Conservation (phyloP, 92 coral and sea anemone species). For the Heteractis magnifica region DNA sequence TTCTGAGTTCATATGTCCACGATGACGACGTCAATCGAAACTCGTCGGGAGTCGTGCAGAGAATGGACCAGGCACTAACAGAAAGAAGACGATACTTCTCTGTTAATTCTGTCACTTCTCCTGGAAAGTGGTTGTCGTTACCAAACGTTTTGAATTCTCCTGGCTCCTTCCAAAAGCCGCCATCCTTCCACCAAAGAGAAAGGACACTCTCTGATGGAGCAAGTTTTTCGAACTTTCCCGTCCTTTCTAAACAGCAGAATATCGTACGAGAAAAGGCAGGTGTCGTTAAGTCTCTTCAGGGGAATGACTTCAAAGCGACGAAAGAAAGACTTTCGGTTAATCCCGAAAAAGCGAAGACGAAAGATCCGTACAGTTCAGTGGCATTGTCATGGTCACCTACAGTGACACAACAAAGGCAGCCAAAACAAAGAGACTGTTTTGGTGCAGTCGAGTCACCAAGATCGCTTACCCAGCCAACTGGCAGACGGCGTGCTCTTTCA, state of each 20-base stretch:
- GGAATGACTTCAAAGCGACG: neutral
- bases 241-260: neutral
- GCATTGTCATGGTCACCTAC: neutral
- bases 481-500: neutral
- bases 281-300: too few relatives aligned
- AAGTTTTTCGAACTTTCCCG: neutral
- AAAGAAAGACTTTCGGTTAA: neutral
- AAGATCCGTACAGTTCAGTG: neutral
- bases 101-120: neutral
- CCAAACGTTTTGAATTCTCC: constrained; percentile 8
- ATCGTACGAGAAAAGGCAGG: neutral
- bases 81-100: constrained; percentile 43
- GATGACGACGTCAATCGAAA: constrained; percentile 10
- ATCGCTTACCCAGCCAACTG: neutral
- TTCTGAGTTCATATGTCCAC: constrained; percentile 28
- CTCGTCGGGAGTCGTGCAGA: constrained; percentile 16
- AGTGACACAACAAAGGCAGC: neutral
- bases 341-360: neutral
- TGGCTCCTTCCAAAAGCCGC: neutral
- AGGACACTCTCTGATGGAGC: neutral
- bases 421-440: neutral
- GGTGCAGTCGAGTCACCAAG: neutral
- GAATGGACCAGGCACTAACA: constrained; percentile 40
- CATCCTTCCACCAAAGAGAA: neutral
- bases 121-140: neutral